phyloP scores from a whole-genome alignment of 64 coral and sea anemone species.

The Pocillopora damicornis region DNA sequence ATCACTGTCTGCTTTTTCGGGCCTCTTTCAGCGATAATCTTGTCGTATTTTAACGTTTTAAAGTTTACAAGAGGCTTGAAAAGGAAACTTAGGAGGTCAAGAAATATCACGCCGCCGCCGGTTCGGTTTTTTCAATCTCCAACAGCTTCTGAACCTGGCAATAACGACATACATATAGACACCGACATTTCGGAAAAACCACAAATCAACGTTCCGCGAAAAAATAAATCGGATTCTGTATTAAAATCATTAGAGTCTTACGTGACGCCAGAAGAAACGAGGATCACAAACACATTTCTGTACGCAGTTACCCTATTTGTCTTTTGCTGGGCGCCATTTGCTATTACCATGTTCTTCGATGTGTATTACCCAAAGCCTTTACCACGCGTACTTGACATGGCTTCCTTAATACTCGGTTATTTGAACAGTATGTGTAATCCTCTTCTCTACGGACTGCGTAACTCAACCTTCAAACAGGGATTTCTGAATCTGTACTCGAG shows the following conservation, averaged over 20 bases:
- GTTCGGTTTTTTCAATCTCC: background rate
- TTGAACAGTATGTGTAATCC: conserved; percentile 75
- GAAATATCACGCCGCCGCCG: background rate
- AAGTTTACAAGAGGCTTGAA: conserved; percentile 28
- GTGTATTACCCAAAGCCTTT: conserved; percentile 28
- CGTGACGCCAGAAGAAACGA: conserved; percentile 25
- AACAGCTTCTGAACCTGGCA: background rate
- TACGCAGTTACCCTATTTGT: conserved; percentile 52
- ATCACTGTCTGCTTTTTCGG: conserved; percentile 67
- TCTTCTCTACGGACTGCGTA: conserved; percentile 55
- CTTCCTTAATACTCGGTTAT: conserved; percentile 42
- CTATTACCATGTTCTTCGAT: conserved; percentile 72
- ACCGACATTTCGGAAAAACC: background rate
- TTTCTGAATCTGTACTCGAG: conserved; percentile 42
- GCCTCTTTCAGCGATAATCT: conserved; percentile 39
- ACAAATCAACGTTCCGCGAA: background rate
- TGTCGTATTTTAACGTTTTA: conserved; percentile 65
- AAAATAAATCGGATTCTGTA: background rate
- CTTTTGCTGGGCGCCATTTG: conserved; percentile 62
- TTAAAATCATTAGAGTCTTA: background rate
- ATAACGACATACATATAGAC: background rate
- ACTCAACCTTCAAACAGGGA: conserved; percentile 51
- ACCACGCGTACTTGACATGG: conserved; percentile 27
- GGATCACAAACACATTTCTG: conserved; percentile 66
- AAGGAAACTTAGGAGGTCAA: background rate